A percentile compares a stretch with the other conserved stretches of the same genome.
These are phyloP conservation scores for Naso thynnoides DNA, from an alignment of 2,797 vertebrate species.

Conservation along the genomic window DNA sequence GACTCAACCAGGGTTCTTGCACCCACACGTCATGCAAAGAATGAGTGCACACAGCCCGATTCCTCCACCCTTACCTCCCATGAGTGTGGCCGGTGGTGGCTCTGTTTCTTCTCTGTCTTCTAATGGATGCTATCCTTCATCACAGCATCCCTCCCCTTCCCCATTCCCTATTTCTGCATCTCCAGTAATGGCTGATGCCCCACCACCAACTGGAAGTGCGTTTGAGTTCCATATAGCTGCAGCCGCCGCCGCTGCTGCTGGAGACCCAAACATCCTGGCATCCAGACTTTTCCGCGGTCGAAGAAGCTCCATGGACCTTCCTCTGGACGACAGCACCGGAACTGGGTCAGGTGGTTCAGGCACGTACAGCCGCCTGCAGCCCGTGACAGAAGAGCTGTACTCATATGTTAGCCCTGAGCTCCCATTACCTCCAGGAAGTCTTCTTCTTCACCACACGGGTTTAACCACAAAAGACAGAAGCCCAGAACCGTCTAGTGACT, in stretches of 20 bases:
- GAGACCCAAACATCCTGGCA: slow-evolving; percentile 76
- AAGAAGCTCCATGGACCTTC: slow-evolving; percentile 91
- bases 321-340: slow-evolving; percentile 86
- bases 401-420: slow-evolving; percentile 87
- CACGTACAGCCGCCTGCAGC: slow-evolving; percentile 90
- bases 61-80: slow-evolving; percentile 82
- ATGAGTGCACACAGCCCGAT: slow-evolving; percentile 87
- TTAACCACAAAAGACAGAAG: slow-evolving; percentile 88
- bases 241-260: slow-evolving; percentile 82
- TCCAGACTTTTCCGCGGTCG: slow-evolving; percentile 87
- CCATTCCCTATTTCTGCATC: slow-evolving; percentile 93
- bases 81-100: slow-evolving; percentile 74
- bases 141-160: slow-evolving; percentile 81
- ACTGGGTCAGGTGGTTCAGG: slow-evolving; percentile 78
- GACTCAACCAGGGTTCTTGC: slow-evolving; percentile 87
- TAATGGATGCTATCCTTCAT: slow-evolving; percentile 80
- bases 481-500: slow-evolving; percentile 95
- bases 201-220: slow-evolving; percentile 82
- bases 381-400: slow-evolving; percentile 94
- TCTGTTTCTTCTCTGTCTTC: slow-evolving; percentile 67
- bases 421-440: slow-evolving; percentile 87
- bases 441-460: slow-evolving; percentile 84
- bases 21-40: slow-evolving; percentile 89
- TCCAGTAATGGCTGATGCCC: slow-evolving; percentile 84
- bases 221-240: slow-evolving; percentile 94